Conservation (phyloP, 1,140 invertebrate species). For the Drosophila seguyi region DNA sequence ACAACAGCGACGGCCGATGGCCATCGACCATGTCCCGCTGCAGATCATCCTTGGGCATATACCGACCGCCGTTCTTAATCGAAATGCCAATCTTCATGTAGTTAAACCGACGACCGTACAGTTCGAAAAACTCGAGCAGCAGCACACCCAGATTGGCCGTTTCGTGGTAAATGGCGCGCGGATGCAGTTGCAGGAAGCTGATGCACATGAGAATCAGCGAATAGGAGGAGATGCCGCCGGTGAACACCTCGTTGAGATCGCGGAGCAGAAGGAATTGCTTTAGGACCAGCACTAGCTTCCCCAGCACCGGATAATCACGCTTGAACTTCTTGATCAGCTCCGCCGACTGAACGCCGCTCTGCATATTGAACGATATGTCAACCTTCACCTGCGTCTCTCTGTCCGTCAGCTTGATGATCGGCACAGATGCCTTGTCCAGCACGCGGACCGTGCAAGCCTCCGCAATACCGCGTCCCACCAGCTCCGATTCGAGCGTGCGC, state of each 20-base stretch:
- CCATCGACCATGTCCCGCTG: conserved; percentile 97
- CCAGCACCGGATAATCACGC: conserved; percentile 92
- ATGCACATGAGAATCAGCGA: conserved; percentile 99
- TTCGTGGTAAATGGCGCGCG: conserved; percentile 87
- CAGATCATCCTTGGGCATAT: conserved; percentile 97
- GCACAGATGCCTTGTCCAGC: conserved; percentile 98
- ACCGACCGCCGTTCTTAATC: conserved; percentile 96
- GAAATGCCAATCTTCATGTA: conserved; percentile 97
- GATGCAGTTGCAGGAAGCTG: conserved; percentile 95
- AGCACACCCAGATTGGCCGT: conserved; percentile 95
- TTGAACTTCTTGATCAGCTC: conserved; percentile 96
- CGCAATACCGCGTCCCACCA: conserved; percentile 95
- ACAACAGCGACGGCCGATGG: conserved; percentile 95
- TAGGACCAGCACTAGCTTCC: conserved; percentile 97
- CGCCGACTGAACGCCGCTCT: conserved; percentile 97
- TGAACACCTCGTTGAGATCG: conserved; percentile 99
- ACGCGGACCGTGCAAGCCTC: conserved; percentile 96
- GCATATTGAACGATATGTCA: conserved; percentile 99
- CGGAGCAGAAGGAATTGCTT: conserved; percentile 99
- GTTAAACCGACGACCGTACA: conserved; percentile 98
- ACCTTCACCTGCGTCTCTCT: conserved; percentile 96
- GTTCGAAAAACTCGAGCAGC: conserved; percentile 98
- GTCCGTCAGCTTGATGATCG: conserved; percentile 99
- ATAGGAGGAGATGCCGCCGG: conserved; percentile 98
- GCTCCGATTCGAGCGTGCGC: conserved; percentile 94